These are phyloP conservation scores for Ovibos moschatus DNA, from an alignment of 2,113 vertebrate genomes.

Conservation along the genomic window DNA sequence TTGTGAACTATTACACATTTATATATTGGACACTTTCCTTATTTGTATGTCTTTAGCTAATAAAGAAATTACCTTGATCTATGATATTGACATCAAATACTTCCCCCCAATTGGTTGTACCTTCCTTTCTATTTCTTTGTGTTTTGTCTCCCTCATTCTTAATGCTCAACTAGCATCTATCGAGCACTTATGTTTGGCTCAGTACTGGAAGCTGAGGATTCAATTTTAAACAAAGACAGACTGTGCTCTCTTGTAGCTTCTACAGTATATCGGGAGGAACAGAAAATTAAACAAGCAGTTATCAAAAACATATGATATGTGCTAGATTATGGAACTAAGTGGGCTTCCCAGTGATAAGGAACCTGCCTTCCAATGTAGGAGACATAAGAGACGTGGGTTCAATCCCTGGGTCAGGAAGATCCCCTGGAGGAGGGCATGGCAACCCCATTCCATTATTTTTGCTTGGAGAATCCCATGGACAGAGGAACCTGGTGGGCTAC, in stretches of 20 bases:
- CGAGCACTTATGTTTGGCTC: neutral
- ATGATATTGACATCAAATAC: neutral
- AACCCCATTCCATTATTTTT: neutral
- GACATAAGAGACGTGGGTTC: neutral
- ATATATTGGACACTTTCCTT: neutral
- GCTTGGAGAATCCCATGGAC: neutral
- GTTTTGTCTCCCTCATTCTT: neutral
- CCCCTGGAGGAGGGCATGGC: neutral
- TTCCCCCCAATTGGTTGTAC: neutral
- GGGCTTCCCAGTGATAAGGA: neutral
- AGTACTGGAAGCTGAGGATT: neutral
- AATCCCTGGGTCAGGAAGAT: neutral
- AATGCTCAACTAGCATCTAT: neutral
- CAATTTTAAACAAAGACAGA: slow-evolving; percentile 2
- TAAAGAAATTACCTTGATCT: neutral
- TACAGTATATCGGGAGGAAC: neutral
- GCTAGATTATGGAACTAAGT: neutral
- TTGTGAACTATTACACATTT: neutral
- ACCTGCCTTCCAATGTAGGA: neutral
- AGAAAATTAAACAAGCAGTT: neutral
- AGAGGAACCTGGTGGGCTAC: neutral
- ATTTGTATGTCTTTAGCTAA: neutral
- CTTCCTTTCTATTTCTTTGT: neutral
- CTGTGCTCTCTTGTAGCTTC: neutral
- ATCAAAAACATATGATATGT: neutral